These are phyloP conservation scores for Antedon bifida DNA, from an alignment of 35 echinoderm and acorn worm species.

Conservation along the genomic window DNA sequence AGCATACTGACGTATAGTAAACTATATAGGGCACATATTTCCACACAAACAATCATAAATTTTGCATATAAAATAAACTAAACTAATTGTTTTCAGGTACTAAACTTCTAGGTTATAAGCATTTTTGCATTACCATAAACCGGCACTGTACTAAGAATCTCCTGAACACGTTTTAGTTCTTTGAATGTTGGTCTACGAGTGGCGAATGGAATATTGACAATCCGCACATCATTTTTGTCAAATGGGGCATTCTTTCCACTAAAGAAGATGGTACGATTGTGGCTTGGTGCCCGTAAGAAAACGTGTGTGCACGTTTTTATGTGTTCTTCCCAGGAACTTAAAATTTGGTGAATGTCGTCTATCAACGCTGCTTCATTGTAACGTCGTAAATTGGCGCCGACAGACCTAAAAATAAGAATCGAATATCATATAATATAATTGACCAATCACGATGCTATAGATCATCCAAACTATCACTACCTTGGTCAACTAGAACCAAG, in stretches of 20 bases:
- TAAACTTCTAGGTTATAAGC: too few species aligned
- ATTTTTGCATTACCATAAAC: slow-evolving; percentile 46
- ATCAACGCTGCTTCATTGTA: slow-evolving; percentile 80
- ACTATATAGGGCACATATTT: too few species aligned
- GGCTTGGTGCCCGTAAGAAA: slow-evolving; percentile 70
- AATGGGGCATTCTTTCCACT: slow-evolving; percentile 61
- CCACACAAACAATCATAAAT: too few species aligned
- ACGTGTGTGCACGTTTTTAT: slow-evolving; percentile 40
- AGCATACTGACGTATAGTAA: too few species aligned
- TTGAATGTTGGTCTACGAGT: slow-evolving; percentile 72
- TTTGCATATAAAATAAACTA: too few species aligned
- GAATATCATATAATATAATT: background rate
- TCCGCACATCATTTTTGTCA: slow-evolving; percentile 30
- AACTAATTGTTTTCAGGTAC: too few species aligned
- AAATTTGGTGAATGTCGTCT: slow-evolving; percentile 60
- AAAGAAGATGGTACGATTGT: slow-evolving; percentile 74
- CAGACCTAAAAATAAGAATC: slow-evolving; percentile 46
- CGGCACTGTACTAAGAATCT: slow-evolving; percentile 28
- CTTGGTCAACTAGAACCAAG: too few species aligned
- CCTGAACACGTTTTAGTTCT: slow-evolving; percentile 56
- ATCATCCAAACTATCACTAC: too few species aligned
- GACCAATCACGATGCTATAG: too few species aligned
- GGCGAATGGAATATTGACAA: slow-evolving; percentile 69
- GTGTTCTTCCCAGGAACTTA: slow-evolving; percentile 48
- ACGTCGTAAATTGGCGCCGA: slow-evolving; percentile 60